Conservation (phyloP, 64 coral and sea anemone genomes). For the Montipora capricornis region DNA sequence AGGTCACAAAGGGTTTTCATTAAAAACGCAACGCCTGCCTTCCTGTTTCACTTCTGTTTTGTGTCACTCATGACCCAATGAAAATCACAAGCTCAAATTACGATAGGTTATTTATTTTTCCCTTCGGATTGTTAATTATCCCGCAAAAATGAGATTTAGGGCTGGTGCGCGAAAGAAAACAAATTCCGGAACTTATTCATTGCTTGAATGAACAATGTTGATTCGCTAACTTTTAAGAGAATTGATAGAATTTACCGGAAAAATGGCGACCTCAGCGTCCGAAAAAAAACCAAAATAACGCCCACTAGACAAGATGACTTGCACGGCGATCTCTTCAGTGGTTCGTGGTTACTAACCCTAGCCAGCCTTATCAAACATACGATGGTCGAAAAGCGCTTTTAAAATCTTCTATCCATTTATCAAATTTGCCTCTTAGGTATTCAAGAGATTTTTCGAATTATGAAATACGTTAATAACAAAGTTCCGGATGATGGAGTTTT, state of each 20-base stretch:
- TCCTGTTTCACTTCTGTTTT: background rate
- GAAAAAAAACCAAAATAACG: background rate
- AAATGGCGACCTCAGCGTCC: background rate
- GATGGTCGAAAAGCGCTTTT: background rate
- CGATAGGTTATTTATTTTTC: slow-evolving; percentile 5
- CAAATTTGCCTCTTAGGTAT: background rate
- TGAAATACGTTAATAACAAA: background rate
- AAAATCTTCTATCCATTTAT: background rate
- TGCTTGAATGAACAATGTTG: background rate
- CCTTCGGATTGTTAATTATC: background rate
- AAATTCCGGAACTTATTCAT: slow-evolving; percentile 25
- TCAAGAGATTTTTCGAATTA: background rate
- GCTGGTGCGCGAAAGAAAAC: background rate
- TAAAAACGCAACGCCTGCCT: background rate
- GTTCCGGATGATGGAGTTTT: background rate
- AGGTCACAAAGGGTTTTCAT: no score
- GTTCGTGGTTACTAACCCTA: background rate
- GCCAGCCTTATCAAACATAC: background rate
- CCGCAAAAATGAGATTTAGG: background rate
- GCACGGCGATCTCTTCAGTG: background rate
- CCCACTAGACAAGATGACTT: background rate
- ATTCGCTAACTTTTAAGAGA: background rate
- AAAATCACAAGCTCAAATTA: background rate
- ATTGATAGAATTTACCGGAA: background rate
- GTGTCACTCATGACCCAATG: no score